Conservation (phyloP, 1,140 invertebrate species). For the Zaprionus gabonicus region DNA sequence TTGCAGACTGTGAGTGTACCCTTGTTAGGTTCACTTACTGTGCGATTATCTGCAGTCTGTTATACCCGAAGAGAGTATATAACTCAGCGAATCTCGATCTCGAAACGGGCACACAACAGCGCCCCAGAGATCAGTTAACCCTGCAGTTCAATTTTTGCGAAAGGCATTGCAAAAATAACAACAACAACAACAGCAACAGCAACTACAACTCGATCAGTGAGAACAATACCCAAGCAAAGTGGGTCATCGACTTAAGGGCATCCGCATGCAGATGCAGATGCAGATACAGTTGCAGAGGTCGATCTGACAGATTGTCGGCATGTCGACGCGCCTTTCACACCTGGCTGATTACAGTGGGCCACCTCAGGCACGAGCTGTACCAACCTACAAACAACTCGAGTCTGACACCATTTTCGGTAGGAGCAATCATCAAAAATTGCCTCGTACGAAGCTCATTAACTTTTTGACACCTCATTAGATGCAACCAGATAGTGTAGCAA, state of each 20-base stretch:
- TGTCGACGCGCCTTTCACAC: constrained; percentile 51
- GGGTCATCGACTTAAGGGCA: constrained; percentile 60
- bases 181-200: neutral
- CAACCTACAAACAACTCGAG: neutral
- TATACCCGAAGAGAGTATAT: constrained; percentile 3
- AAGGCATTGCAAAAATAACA: constrained; percentile 34
- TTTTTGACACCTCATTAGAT: constrained; percentile 63
- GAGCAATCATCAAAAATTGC: constrained; percentile 25
- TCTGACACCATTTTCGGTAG: constrained; percentile 53
- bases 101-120: constrained; percentile 27
- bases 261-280: constrained; percentile 29
- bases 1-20: neutral
- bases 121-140: constrained; percentile 52
- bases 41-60: neutral
- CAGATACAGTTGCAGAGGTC: constrained; percentile 29
- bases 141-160: constrained; percentile 56
- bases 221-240: constrained; percentile 67
- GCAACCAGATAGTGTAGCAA: constrained; percentile 37
- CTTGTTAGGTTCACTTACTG: neutral
- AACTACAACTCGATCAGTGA: constrained; percentile 27
- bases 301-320: constrained; percentile 46
- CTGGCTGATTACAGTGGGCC: constrained; percentile 55
- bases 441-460: constrained; percentile 58
- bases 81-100: constrained; percentile 16
- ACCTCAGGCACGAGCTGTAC: constrained; percentile 41